Evolutionary conservation across 92 coral and sea anemone species (phyloP), one percentile per base, ranked within the genome.

Genomic region (Heteractis magnifica): DNA sequence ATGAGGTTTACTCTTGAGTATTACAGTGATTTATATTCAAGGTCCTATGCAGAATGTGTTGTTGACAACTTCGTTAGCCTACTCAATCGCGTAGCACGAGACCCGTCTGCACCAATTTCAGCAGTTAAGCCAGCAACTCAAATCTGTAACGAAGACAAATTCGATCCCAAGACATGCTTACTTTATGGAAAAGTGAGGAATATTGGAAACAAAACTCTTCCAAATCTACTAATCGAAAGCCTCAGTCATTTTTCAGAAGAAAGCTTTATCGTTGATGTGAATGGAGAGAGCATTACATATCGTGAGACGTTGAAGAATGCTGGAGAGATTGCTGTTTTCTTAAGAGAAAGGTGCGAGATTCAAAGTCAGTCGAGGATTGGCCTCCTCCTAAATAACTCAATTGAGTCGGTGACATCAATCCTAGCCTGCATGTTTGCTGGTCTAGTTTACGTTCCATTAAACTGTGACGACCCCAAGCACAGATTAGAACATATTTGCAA

Each of bases 1-100:
- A 68, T 68, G 73, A 20, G 73, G 4, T 68, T 68, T 10, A 68
- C 73, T 10, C 73, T 68, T 44, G 73, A 68, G 73, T 68, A 68
- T 68, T 68, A 68, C 73, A 68, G 73, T 23, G 73, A 68, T 8
- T 41, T 68, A 68, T 68, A 20, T 12, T 68, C 73, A 68, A 68
- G 13, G 21, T 2, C 49, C n/a, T 68, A 68, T 68, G 41, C 73
- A 68, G 73, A 21, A 23, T 68, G 73, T 23, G 73, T 68, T 68
- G 73, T 23, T 2, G 73, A 68, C 5, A 68, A 68, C 48, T 21
- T 68, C 14, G 44, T 68, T 68, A 21, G 49, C 13, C 73, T 68
- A 20, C 6, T 68, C 5, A 20, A 9, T 68, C 73, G 73, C 23
- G 73, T 68, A 44, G 73, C 14, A 6, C 10, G 48, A 68, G 48